phyloP scores from a whole-genome alignment of 2,797 vertebrate genomes.

The Eulemur albifrons region DNA sequence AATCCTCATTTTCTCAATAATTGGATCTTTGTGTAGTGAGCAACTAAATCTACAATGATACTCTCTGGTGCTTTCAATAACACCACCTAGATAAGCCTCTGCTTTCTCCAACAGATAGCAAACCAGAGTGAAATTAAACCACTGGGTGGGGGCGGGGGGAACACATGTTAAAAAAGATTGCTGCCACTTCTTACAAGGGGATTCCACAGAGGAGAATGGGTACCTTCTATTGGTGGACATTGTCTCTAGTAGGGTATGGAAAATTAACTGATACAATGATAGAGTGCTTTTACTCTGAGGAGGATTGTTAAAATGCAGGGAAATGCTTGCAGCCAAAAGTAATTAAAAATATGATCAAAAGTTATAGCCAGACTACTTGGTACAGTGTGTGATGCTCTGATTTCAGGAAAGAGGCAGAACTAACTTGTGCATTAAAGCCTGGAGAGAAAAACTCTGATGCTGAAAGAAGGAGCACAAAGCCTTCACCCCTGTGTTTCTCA shows the following conservation, averaged over 20 bases:
- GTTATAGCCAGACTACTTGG: not conserved
- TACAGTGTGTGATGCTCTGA: not conserved
- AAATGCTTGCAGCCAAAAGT: slow-evolving; percentile 33
- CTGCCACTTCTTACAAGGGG: not conserved
- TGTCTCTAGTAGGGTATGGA: not conserved
- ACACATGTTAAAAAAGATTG: not conserved
- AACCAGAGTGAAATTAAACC: not conserved
- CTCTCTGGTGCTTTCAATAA: not conserved
- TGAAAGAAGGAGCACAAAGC: not conserved
- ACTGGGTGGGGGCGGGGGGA: accelerated
- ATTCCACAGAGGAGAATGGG: not conserved
- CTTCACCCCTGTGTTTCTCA: not conserved
- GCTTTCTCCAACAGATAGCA: not conserved
- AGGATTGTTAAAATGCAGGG: slow-evolving; percentile 36
- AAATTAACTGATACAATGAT: slow-evolving; percentile 51
- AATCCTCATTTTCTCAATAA: not conserved
- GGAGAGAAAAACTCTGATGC: not conserved
- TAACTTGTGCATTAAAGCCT: not conserved
- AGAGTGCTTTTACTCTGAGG: not conserved
- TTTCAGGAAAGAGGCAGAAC: slow-evolving; percentile 45
- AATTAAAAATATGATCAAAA: slow-evolving; percentile 51
- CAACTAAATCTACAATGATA: not conserved
- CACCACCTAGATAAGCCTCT: not conserved
- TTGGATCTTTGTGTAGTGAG: not conserved
- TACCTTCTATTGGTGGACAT: not conserved